phyloP scores from a whole-genome alignment of 2,888 invertebrate species.

The Mantis religiosa region DNA sequence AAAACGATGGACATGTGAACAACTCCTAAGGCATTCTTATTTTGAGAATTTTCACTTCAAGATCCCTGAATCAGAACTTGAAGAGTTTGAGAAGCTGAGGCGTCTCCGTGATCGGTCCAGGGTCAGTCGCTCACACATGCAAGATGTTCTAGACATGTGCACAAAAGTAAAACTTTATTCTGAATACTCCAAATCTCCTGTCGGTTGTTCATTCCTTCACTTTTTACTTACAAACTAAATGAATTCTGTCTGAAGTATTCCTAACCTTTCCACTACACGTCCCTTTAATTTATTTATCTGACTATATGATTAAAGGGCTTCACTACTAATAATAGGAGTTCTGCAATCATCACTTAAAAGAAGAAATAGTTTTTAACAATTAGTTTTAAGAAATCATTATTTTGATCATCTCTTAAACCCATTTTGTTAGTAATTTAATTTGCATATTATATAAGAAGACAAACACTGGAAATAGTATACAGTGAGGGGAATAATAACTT shows the following conservation, averaged over 20 bases:
- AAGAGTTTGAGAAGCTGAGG: slow-evolving; percentile 57
- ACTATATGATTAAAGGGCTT: no score
- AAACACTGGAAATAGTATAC: no score
- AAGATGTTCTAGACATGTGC: background rate
- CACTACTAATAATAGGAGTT: no score
- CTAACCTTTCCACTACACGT: background rate
- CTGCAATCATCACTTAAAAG: no score
- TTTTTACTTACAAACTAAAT: background rate
- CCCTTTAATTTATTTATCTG: background rate
- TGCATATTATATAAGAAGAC: no score
- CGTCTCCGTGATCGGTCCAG: slow-evolving; percentile 58
- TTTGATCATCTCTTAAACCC: no score
- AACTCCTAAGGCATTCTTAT: slow-evolving; percentile 83
- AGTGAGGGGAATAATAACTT: no score
- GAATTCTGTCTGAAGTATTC: background rate
- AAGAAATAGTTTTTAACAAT: no score
- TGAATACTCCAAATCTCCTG: background rate
- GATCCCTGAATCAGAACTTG: slow-evolving; percentile 66
- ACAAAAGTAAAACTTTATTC: slow-evolving; percentile 24
- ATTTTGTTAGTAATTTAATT: no score
- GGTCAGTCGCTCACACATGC: slow-evolving; percentile 28
- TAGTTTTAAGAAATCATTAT: no score
- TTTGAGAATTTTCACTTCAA: slow-evolving; percentile 86
- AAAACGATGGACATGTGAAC: slow-evolving; percentile 87
- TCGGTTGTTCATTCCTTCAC: background rate